phyloP scores from a whole-genome alignment of 2,113 vertebrate genomes.

The Tragelaphus strepsiceros region DNA sequence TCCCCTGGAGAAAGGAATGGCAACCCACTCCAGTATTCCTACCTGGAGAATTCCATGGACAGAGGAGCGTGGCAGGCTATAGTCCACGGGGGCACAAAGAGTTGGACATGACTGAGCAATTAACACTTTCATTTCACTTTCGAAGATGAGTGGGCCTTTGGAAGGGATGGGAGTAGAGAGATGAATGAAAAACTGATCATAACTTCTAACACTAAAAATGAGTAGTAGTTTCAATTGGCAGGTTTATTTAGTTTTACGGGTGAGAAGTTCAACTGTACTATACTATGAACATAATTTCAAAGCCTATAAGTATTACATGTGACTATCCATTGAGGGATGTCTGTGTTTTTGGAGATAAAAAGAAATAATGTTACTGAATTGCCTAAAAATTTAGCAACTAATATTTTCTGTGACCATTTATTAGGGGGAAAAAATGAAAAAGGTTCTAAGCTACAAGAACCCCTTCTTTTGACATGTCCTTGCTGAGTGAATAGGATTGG shows the following conservation, averaged over 20 bases:
- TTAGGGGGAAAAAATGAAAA: not conserved
- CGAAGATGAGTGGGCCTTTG: not conserved
- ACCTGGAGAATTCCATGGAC: not conserved
- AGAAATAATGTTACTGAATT: not conserved
- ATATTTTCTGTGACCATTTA: not conserved
- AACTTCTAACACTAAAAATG: not conserved
- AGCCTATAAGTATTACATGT: not conserved
- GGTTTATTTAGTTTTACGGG: not conserved
- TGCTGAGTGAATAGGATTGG: not conserved
- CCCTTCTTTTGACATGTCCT: not conserved
- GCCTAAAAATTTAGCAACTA: not conserved
- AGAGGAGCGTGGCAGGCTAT: not conserved
- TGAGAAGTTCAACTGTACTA: not conserved
- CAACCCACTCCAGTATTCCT: not conserved
- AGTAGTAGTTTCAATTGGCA: not conserved
- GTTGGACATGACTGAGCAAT: not conserved
- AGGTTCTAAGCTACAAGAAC: not conserved
- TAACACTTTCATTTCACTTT: not conserved
- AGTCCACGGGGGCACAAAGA: not conserved
- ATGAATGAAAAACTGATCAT: not conserved
- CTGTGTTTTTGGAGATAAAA: not conserved
- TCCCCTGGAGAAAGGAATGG: not conserved
- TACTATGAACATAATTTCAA: constrained; percentile 14
- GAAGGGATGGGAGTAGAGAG: not conserved
- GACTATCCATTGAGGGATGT: not conserved